phyloP scores from a whole-genome alignment of 2,113 vertebrate species.

The Nasalis larvatus region DNA sequence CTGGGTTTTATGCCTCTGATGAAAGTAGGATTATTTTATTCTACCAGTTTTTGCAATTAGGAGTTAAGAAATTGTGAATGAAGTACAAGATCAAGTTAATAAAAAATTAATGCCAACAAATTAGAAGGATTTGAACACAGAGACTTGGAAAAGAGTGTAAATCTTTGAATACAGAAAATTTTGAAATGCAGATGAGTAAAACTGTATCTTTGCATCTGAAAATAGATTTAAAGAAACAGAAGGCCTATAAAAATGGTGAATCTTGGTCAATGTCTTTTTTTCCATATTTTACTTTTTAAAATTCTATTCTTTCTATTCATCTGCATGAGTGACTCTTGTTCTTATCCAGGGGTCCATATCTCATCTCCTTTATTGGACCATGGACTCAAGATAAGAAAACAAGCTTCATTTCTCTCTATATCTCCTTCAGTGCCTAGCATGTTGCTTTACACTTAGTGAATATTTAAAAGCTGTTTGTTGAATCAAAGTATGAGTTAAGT shows the following conservation, averaged over 20 bases:
- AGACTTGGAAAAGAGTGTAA: neutral
- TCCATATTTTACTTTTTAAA: neutral
- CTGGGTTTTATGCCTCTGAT: neutral
- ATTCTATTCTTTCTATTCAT: neutral
- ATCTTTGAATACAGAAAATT: neutral
- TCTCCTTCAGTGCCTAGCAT: neutral
- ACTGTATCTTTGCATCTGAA: neutral
- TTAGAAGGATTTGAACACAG: neutral
- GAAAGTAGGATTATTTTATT: neutral
- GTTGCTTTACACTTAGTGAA: neutral
- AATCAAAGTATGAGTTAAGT: neutral
- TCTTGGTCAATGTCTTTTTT: neutral
- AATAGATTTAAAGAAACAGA: neutral
- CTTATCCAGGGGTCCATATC: neutral
- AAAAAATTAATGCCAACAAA: neutral
- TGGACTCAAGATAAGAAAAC: neutral
- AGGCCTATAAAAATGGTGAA: neutral
- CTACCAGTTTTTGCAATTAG: neutral
- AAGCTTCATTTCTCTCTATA: neutral
- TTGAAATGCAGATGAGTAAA: slow-evolving; percentile 12
- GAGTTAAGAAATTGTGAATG: neutral
- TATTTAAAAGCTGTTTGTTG: neutral
- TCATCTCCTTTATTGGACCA: neutral
- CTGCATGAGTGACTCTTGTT: neutral
- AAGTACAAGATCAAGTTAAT: neutral